A percentile compares a stretch with the other conserved stretches of the same genome.
Evolutionary conservation across 2,888 invertebrate species (phyloP).

Genomic region (Lithophane ornitopus): DNA sequence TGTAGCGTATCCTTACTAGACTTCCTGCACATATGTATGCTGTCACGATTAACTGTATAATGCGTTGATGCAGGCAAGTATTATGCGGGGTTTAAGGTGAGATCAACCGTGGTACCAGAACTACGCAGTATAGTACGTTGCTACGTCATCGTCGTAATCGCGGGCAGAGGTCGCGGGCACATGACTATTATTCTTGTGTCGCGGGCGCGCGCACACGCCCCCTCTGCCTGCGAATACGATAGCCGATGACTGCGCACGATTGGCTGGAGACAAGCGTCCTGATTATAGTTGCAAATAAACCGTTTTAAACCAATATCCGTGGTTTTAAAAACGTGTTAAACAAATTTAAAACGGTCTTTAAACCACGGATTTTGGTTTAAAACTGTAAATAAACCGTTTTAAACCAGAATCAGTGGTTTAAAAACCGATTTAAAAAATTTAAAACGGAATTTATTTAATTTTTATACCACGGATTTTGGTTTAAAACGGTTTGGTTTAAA

Average conservation of each 20-base stretch:
- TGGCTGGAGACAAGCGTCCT: slow-evolving; percentile 1
- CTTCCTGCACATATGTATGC: background rate
- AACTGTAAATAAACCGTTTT: too few relatives aligned
- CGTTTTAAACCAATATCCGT: too few relatives aligned
- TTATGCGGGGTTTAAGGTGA: slow-evolving; percentile 57
- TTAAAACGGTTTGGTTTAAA: too few relatives aligned
- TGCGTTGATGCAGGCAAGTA: slow-evolving; percentile 26
- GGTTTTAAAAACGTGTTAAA: too few relatives aligned
- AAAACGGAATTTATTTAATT: too few relatives aligned
- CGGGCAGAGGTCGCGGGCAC: slow-evolving; percentile 39
- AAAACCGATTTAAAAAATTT: too few relatives aligned
- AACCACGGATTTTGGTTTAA: too few relatives aligned
- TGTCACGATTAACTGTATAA: slow-evolving; percentile 12
- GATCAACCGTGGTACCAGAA: slow-evolving; percentile 11
- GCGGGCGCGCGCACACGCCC: slow-evolving; percentile 47
- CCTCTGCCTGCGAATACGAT: slow-evolving; percentile 33
- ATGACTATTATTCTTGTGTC: slow-evolving; percentile 4
- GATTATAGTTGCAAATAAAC: too few relatives aligned
- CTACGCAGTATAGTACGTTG: background rate
- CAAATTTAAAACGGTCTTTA: too few relatives aligned
- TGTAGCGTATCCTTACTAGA: background rate
- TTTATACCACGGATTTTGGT: too few relatives aligned
- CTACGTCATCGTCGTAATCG: slow-evolving; percentile 39
- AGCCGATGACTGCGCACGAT: slow-evolving; percentile 39
- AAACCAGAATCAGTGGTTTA: too few relatives aligned